These are phyloP conservation scores for Amphilophus citrinellus DNA, from an alignment of 2,113 vertebrate species.

Conservation along the genomic window DNA sequence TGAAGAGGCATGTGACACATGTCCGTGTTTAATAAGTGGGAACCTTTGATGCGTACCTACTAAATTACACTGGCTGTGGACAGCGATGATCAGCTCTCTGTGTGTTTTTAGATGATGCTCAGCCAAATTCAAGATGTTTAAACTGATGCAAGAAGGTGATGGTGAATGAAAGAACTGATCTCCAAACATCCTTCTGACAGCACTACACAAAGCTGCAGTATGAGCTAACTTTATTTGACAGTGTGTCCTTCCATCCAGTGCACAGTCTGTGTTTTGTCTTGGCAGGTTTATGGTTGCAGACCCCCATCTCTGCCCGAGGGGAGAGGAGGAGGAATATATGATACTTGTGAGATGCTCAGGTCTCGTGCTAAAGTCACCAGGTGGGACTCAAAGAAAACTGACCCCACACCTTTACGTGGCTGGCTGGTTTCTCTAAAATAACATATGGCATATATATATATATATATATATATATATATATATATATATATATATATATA, in stretches of 20 bases:
- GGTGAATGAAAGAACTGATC: slow-evolving; percentile 5
- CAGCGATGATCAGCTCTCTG: background rate
- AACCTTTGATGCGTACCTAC: background rate
- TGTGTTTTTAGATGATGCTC: background rate
- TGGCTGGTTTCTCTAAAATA: slow-evolving; percentile 32
- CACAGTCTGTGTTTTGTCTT: slow-evolving; percentile 46
- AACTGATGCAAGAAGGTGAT: slow-evolving; percentile 4
- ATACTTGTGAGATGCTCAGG: slow-evolving; percentile 55
- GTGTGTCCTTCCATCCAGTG: no score
- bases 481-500: no score
- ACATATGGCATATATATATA: background rate
- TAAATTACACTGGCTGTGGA: background rate
- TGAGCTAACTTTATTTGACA: slow-evolving; percentile 32
- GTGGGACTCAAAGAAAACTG: slow-evolving; percentile 32
- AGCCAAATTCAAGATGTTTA: background rate
- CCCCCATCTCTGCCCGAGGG: slow-evolving; percentile 35
- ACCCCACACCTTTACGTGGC: background rate
- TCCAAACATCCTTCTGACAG: background rate
- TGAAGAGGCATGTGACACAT: background rate
- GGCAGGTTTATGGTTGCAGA: slow-evolving; percentile 24
- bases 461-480: no score
- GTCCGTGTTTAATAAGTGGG: background rate
- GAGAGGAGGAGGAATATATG: slow-evolving; percentile 38
- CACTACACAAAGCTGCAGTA: slow-evolving; percentile 32
- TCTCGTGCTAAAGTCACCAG: slow-evolving; percentile 36